Evolutionary conservation across 2,888 invertebrate genomes (phyloP), one percentile per base, ranked within the genome.

Genomic region (Synanthedon myopaeformis): DNA sequence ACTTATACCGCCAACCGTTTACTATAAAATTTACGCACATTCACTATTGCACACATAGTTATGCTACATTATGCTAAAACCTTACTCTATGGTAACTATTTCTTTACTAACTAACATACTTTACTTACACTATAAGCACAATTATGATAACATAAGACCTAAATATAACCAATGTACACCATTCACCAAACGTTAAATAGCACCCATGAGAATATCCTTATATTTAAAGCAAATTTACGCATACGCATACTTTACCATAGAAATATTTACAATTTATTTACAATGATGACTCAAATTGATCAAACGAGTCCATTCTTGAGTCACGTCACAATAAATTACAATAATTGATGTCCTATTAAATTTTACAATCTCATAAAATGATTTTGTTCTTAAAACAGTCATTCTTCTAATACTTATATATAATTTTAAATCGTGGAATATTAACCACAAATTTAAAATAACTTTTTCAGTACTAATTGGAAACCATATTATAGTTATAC

Each of bases 141-240:
- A 14, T 45, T 45, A 45, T 12, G 1, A 62, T 67, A 63, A 57
- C 61, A 61, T 66, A 35, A 35, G 35, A 35, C 35, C 35, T 35
- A 35, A 35, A 35, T 62, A 59, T 57, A 69, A 67, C 67, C 61
- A 66, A 73, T 67, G 66, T 75, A 74, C 66, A 85, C 84, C 85
- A 64, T 76, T 76, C 80, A 84, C 83, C 85, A 72, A 10, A 76
- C 73, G 62, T 77, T 80, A 81, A 82, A 83, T 86, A 86, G 86
- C 86, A 86, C 86, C 86, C 85, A 80, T 85, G 72, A 78, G 70
- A 79, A 80, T 82, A 82, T 76, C 72, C 72, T 45, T 79, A 84
- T 79, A 80, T 68, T 76, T 78, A 84, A 83, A 83, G 84, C 84
- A 63, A 77, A 74, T 76, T 70, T 76, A 74, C 73, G 76, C 64